Evolutionary conservation across 2,113 vertebrate species (phyloP).

Genomic region (Pseudorhombus dupliciocellatus): DNA sequence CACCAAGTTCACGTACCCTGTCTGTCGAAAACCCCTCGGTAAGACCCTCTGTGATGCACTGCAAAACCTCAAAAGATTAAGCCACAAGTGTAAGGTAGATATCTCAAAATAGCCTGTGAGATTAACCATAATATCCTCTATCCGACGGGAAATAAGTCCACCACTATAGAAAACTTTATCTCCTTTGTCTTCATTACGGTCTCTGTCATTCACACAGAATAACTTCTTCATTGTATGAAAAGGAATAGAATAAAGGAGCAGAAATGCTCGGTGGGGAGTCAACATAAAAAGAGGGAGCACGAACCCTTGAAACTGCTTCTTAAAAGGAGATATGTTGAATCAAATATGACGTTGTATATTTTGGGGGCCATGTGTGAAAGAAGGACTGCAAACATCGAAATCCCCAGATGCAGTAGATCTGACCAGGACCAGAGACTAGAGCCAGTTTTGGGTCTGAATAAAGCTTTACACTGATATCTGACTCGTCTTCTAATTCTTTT

Average conservation of each 20-base stretch:
- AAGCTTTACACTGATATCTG: no score
- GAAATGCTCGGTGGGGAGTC: neutral
- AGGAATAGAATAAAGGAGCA: neutral
- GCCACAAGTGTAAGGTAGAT: neutral
- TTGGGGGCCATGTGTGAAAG: no score
- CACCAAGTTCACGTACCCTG: neutral
- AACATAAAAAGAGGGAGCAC: neutral
- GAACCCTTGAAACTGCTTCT: neutral
- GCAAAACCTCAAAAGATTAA: no score
- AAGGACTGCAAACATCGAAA: no score
- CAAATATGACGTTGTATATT: no score
- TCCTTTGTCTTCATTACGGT: neutral
- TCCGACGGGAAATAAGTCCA: neutral
- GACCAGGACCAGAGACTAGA: no score
- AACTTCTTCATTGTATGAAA: neutral
- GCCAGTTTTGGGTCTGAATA: no score
- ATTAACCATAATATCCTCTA: neutral
- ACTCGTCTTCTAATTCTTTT: no score
- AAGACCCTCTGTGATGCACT: no score
- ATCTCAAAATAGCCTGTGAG: neutral
- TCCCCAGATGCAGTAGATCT: no score
- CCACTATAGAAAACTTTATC: neutral
- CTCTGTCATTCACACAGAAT: neutral
- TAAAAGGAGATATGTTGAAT: no score
- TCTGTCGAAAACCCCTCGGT: neutral